phyloP scores from a whole-genome alignment of 2,113 vertebrate genomes.

The Pseudonaja textilis region DNA sequence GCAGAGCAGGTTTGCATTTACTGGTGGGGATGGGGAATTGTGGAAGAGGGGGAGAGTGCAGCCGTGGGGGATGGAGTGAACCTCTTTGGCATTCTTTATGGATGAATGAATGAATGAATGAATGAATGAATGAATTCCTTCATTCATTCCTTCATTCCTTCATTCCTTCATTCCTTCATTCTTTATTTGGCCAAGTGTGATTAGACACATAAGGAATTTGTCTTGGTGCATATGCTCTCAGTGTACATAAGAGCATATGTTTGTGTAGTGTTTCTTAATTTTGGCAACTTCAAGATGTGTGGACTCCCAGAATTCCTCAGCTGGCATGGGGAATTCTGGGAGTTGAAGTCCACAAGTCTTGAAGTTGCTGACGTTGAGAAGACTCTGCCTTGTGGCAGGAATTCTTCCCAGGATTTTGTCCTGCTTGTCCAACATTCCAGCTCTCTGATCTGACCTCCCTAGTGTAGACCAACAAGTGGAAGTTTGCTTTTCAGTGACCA shows the following conservation, averaged over 20 bases:
- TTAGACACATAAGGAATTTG: no score
- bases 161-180: no score
- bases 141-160: no score
- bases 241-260: no score
- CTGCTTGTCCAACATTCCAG: not conserved
- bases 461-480: not conserved
- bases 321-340: not conserved
- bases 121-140: no score
- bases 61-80: not conserved
- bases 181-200: no score
- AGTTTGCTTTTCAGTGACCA: not conserved
- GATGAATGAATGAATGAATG: no score
- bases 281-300: not conserved
- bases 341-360: not conserved
- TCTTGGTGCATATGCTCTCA: no score
- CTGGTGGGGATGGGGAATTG: not conserved
- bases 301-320: not conserved
- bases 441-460: not conserved
- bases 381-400: not conserved
- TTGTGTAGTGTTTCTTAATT: not conserved
- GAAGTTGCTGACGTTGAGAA: not conserved
- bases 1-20: constrained; percentile 46
- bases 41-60: not conserved
- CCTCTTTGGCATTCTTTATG: not conserved
- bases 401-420: not conserved